Conservation (phyloP, 2,113 vertebrate genomes). For the Acanthochromis polyacanthus region DNA sequence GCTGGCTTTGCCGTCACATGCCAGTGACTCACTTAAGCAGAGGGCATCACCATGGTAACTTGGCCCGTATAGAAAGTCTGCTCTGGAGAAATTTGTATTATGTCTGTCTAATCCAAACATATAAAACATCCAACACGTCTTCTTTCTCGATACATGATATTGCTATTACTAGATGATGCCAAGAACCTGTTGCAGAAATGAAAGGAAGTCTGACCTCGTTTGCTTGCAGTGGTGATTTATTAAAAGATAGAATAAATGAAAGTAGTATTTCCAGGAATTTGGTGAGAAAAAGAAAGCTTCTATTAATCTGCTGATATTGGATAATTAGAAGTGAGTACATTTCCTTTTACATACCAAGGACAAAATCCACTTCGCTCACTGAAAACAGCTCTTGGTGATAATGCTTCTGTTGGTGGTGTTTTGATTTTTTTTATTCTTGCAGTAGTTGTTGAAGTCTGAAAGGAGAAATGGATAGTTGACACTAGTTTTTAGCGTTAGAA, state of each 20-base stretch:
- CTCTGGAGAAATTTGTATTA: conserved; percentile 21
- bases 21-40: background rate
- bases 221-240: conserved; percentile 30
- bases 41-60: conserved; percentile 8
- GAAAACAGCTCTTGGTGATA: conserved; percentile 30
- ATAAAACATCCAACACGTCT: background rate
- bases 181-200: conserved; percentile 13
- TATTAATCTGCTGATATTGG: conserved; percentile 34
- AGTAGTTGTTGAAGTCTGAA: conserved; percentile 1
- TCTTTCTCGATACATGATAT: background rate
- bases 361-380: conserved; percentile 14
- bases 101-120: background rate
- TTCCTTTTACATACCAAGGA: conserved; percentile 15
- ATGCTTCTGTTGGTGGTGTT: background rate
- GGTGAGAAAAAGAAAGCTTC: background rate
- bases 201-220: conserved; percentile 13
- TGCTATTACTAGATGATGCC: conserved; percentile 8
- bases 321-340: conserved; percentile 26
- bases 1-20: conserved; percentile 9
- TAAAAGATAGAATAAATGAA: conserved; percentile 46
- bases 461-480: background rate
- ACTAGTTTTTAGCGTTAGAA: conserved; percentile 2
- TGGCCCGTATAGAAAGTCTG: conserved; percentile 1
- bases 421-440: background rate
- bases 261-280: conserved; percentile 34